Evolutionary conservation across 2,113 vertebrate species (phyloP).

Genomic region (Diglossa brunneiventris): DNA sequence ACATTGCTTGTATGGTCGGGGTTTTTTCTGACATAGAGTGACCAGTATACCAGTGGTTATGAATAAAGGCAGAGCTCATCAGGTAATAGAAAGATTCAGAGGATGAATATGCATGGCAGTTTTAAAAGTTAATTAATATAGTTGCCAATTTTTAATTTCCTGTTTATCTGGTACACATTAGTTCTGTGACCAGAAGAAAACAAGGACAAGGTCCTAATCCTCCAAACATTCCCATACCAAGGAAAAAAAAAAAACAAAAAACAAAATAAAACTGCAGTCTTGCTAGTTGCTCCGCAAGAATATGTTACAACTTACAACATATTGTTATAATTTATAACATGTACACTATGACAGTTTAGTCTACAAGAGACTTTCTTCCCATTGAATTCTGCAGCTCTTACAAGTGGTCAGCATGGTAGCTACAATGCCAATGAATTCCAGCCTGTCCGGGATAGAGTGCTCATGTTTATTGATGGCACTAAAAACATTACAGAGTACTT

Average conservation of each 20-base stretch:
- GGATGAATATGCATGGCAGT: background rate
- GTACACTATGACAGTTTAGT: background rate
- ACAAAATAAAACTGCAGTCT: background rate
- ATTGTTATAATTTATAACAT: background rate
- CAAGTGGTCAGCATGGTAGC: background rate
- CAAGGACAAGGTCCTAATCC: background rate
- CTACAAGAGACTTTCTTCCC: background rate
- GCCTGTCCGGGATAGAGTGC: background rate
- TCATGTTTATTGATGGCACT: background rate
- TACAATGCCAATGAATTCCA: background rate
- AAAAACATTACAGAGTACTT: background rate
- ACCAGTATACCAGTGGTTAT: background rate
- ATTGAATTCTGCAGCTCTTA: background rate
- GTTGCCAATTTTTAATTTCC: background rate
- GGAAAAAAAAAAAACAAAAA: background rate
- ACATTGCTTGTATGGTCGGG: rapidly evolving
- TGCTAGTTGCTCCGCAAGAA: background rate
- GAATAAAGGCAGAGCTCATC: background rate
- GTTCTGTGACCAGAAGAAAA: background rate
- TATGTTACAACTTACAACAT: background rate
- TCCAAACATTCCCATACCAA: background rate
- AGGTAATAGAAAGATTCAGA: background rate
- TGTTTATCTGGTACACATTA: background rate
- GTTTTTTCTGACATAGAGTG: background rate
- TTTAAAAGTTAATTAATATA: background rate